Evolutionary conservation across 2,113 vertebrate genomes (phyloP), one percentile per base, ranked within the genome.

Genomic region (Nothobranchius furzeri): DNA sequence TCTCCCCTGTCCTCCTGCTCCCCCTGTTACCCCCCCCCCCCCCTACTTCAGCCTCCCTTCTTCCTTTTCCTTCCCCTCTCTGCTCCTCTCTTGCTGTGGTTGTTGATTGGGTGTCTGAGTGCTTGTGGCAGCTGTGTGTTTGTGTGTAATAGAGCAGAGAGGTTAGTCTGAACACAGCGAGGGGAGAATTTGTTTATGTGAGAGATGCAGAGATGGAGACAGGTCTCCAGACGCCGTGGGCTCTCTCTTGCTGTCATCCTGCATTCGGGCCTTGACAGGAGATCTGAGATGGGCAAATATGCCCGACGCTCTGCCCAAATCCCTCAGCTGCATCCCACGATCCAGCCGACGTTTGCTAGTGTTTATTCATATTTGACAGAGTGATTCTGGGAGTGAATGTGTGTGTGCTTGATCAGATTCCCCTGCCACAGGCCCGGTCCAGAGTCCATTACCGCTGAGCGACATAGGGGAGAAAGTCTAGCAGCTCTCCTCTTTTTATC

Each of bases 101-200:
- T 96, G 96, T 98, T 97, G 96, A 98, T 98, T 96, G 95, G 95
- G 95, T 96, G 94, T 97, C 95, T 98, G 96, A 98, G 95, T 96
- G 95, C 94, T 96, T 95, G 94, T 98, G 96, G 95, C 96, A 98
- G 95, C 95, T 97, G 95, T 97, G 96, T 96, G 96, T 96, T 58
- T 96, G 91, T 95, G 96, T 95, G 95, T 97, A 98, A 97, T 98
- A 98, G 96, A 97, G 95, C 96, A 96, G 95, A 96, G 96, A 97
- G 95, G 95, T 95, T 95, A 95, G 94, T 97, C 95, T 95, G 95
- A 96, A 97, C 96, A 95, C 95, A 95, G 95, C 94, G 94, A 96
- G 95, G 94, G 95, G 95, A 95, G 95, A 97, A 96, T 96, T 96
- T 96, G 96, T 96, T 97, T 97, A 95, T 96, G 95, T 96, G 96